Evolutionary conservation across 2,888 invertebrate genomes (phyloP).

Genomic region (Drosophila subsilvestris): DNA sequence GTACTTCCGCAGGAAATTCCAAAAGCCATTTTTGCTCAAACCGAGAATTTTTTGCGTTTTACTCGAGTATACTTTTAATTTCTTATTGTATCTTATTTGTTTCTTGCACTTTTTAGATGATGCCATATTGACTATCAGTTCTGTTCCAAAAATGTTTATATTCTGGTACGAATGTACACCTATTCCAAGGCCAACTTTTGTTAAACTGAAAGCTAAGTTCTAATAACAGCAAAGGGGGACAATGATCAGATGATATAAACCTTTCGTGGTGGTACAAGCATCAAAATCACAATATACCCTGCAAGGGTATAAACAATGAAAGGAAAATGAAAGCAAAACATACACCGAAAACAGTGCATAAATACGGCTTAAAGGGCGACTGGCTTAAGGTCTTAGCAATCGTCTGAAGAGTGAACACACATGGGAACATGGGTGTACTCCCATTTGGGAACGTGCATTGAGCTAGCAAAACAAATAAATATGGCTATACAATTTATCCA

Average conservation of each 20-base stretch:
- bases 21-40: not conserved
- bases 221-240: too few species aligned
- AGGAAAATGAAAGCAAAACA: slow-evolving; percentile 40
- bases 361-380: slow-evolving; percentile 41
- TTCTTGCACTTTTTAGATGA: not conserved
- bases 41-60: not conserved
- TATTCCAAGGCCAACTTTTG: not conserved
- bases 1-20: not conserved
- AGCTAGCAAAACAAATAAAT: slow-evolving; percentile 32
- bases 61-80: not conserved
- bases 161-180: not conserved
- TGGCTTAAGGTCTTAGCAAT: slow-evolving; percentile 42
- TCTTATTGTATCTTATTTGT: not conserved
- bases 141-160: not conserved
- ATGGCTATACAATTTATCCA: slow-evolving; percentile 38
- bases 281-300: not conserved
- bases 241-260: too few species aligned
- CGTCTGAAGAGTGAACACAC: slow-evolving; percentile 40
- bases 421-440: slow-evolving; percentile 4
- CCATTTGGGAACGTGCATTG: not conserved
- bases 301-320: slow-evolving; percentile 15
- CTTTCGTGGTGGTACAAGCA: too few species aligned
- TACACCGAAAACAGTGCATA: slow-evolving; percentile 36
- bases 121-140: not conserved
- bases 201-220: not conserved